phyloP scores from a whole-genome alignment of 2,888 invertebrate genomes.

The Coleophora flavipennella region DNA sequence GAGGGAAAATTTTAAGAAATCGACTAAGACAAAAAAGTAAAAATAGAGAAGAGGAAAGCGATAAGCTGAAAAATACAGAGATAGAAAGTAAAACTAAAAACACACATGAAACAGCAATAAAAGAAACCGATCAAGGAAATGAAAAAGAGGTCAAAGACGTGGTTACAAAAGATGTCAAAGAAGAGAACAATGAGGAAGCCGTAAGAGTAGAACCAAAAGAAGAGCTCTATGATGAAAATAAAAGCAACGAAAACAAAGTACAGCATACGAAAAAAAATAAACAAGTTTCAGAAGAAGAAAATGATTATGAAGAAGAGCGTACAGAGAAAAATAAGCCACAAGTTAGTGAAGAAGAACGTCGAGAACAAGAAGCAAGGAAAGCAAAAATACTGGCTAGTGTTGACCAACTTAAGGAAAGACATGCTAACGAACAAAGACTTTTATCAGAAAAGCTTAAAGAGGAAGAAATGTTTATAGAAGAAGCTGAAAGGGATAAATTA shows the following conservation, averaged over 20 bases:
- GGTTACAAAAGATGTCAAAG: slow-evolving; percentile 8
- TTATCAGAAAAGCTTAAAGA: slow-evolving; percentile 51
- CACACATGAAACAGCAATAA: slow-evolving; percentile 4
- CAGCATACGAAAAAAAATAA: slow-evolving; percentile 11
- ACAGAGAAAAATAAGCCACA: slow-evolving; percentile 28
- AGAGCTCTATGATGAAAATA: slow-evolving; percentile 4
- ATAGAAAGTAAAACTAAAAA: slow-evolving; percentile 7
- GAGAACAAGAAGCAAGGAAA: slow-evolving; percentile 48
- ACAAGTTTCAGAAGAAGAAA: slow-evolving; percentile 15
- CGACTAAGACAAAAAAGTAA: slow-evolving; percentile 16
- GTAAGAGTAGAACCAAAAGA: slow-evolving; percentile 3
- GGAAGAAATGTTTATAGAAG: slow-evolving; percentile 50
- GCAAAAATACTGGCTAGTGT: slow-evolving; percentile 47
- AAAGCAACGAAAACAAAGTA: slow-evolving; percentile 9
- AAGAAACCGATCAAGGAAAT: neutral
- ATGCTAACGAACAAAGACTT: slow-evolving; percentile 45
- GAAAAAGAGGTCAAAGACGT: slow-evolving; percentile 1
- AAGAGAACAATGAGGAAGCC: slow-evolving; percentile 7
- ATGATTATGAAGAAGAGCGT: slow-evolving; percentile 32
- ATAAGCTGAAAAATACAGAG: slow-evolving; percentile 11
- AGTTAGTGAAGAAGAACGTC: slow-evolving; percentile 30
- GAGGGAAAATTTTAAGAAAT: too few relatives aligned
- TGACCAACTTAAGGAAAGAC: slow-evolving; percentile 52
- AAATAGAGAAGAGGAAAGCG: slow-evolving; percentile 23
- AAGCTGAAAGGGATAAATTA: slow-evolving; percentile 35